Evolutionary conservation across 2,888 invertebrate species (phyloP), one percentile per base, ranked within the genome.

Genomic region (Glaucopsyche alexis): DNA sequence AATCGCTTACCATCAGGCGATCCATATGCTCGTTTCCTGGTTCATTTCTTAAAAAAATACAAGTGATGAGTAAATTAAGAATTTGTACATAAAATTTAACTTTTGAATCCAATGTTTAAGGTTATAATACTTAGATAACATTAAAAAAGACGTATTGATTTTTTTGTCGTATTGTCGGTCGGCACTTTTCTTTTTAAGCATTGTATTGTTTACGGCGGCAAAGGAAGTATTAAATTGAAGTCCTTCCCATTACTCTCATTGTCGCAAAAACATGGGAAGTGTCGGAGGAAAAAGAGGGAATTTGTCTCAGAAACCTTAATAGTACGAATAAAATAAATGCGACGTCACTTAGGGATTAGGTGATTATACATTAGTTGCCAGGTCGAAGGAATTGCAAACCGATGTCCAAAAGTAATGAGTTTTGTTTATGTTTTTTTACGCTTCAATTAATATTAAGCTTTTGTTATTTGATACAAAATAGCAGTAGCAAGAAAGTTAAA

Each of bases 171-270:
- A 60, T 60, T 60, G 29, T 60, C 13, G 60, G 55, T 55, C 55
- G 19, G 60, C 47, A 11, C 47, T 9, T 60, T 29, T 60, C 29
- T 60, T 60, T 60, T 60, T 13, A 19, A 60, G 13, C 60, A 38
- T 38, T 60, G 60, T 60, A 38, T 60, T 60, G 60, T 60, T 60
- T 60, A 60, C 60, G 60, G 47, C 4, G 47, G 29, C 60, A 60
- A 60, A 60, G 60, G 60, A 60, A 60, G 60, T 60, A 60, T 60
- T 60, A 60, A 60, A 60, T 60, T 60, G 60, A 60, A 60, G 60
- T 38, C 60, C 60, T 2, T 60, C 29, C 60, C 60, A 60, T 60
- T 60, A 60, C 60, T 60, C 29, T 60, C 60, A 60, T 60, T 60
- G 60, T 60, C 60, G 29, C 60, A 60, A 60, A 60, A 60, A 60